These are phyloP conservation scores for Xenopus borealis DNA, from an alignment of 2,113 vertebrate species.

Conservation along the genomic window DNA sequence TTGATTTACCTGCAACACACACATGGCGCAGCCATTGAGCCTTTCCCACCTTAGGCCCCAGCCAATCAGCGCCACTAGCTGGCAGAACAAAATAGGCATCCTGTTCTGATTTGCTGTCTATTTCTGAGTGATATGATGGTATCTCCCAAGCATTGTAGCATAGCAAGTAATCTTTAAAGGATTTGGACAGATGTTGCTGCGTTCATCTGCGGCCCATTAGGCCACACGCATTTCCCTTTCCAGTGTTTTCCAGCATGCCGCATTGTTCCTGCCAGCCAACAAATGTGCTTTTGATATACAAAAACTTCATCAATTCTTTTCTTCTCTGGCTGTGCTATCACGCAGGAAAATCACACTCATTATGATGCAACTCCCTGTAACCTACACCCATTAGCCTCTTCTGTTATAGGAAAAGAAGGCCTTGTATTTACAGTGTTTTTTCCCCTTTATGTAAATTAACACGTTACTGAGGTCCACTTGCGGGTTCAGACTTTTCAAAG, in stretches of 20 bases:
- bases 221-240: slow-evolving; percentile 34
- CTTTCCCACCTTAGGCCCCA: no score
- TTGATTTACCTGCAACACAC: no score
- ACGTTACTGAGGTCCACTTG: no score
- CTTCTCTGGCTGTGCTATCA: slow-evolving; percentile 8
- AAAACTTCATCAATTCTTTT: slow-evolving; percentile 19
- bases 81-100: slow-evolving; percentile 12
- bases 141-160: slow-evolving; percentile 36
- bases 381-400: no score
- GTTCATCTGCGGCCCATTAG: slow-evolving; percentile 35
- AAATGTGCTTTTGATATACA: slow-evolving; percentile 42
- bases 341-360: background rate
- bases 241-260: slow-evolving; percentile 26
- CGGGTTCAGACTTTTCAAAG: no score
- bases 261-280: slow-evolving; percentile 26
- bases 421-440: no score
- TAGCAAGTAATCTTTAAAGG: slow-evolving; percentile 42
- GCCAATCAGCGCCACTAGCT: no score
- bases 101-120: slow-evolving; percentile 5
- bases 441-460: no score
- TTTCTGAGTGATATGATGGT: slow-evolving; percentile 33
- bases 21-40: no score
- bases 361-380: no score
- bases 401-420: no score
- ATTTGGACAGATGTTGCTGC: slow-evolving; percentile 42